Percentiles rank a stretch among this genome's conserved stretches.
phyloP scores from a whole-genome alignment of 1,140 invertebrate genomes.

The Cydia fagiglandana region DNA sequence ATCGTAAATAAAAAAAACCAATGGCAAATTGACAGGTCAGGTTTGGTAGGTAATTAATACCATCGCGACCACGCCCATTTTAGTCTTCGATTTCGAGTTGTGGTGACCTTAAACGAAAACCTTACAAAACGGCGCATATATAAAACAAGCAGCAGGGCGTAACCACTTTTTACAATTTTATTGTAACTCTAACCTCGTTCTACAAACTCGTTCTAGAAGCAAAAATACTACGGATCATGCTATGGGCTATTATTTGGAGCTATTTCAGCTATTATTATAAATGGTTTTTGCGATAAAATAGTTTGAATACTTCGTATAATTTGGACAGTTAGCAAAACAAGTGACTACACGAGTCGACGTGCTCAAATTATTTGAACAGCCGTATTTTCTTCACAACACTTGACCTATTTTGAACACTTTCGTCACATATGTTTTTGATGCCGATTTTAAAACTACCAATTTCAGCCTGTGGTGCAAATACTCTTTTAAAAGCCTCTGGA shows the following conservation, averaged over 20 bases:
- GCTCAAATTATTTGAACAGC: no score
- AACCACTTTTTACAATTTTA: slow-evolving; percentile 19
- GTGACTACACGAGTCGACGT: not conserved
- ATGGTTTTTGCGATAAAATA: not conserved
- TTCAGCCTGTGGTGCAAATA: no score
- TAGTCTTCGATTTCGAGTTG: not conserved
- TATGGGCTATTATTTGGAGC: not conserved
- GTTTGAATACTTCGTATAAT: not conserved
- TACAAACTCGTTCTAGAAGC: slow-evolving; percentile 6
- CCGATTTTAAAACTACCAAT: not conserved
- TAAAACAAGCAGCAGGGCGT: slow-evolving; percentile 2
- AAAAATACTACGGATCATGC: not conserved
- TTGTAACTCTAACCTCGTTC: slow-evolving; percentile 24
- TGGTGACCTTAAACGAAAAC: not conserved
- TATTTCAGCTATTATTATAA: not conserved
- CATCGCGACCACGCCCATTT: slow-evolving; percentile 10
- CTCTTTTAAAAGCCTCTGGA: no score
- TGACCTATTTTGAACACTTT: no score
- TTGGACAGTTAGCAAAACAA: not conserved
- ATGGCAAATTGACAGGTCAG: not conserved
- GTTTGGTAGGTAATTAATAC: not conserved
- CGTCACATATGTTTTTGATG: no score
- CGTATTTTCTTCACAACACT: no score
- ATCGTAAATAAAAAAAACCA: no score
- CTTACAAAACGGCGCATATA: slow-evolving; percentile 14